phyloP scores from a whole-genome alignment of 2,888 invertebrate genomes.

The Schrankia costaestrigalis region DNA sequence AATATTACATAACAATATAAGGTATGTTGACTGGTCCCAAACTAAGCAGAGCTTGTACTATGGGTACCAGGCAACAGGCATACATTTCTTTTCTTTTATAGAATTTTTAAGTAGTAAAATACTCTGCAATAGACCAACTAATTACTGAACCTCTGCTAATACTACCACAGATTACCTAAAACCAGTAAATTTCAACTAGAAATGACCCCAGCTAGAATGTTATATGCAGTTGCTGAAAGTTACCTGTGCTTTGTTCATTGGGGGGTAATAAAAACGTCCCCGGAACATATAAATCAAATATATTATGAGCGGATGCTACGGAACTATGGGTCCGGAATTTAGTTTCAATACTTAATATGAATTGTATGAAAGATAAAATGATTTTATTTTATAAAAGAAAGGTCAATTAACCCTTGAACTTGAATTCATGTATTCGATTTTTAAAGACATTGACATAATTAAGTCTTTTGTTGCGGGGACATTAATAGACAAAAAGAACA shows the following conservation, averaged over 20 bases:
- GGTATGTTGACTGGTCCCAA: too few species aligned
- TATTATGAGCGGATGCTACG: conserved; percentile 27
- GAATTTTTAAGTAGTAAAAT: too few species aligned
- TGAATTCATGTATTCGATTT: not conserved
- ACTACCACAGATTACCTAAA: too few species aligned
- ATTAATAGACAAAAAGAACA: too few species aligned
- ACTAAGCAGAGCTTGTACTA: too few species aligned
- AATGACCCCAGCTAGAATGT: conserved; percentile 2
- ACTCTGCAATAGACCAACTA: too few species aligned
- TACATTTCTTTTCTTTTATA: too few species aligned
- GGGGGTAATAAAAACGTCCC: conserved; percentile 29
- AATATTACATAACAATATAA: too few species aligned
- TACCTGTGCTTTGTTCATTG: conserved; percentile 23
- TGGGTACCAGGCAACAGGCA: too few species aligned
- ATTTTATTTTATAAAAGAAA: conserved; percentile 11
- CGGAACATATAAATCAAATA: conserved; percentile 26
- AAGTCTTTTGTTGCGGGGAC: too few species aligned
- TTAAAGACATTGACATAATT: too few species aligned
- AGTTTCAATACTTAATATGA: conserved; percentile 28
- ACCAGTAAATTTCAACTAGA: conserved; percentile 5
- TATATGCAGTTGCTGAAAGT: conserved; percentile 11
- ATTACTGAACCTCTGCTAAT: too few species aligned
- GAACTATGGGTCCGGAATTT: conserved; percentile 26
- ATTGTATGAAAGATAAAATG: conserved; percentile 15
- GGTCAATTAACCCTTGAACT: conserved; percentile 3